A percentile compares a stretch with the other conserved stretches of the same genome.
Conservation (phyloP, 2,888 invertebrate species). For the Horisme vitalbata region DNA sequence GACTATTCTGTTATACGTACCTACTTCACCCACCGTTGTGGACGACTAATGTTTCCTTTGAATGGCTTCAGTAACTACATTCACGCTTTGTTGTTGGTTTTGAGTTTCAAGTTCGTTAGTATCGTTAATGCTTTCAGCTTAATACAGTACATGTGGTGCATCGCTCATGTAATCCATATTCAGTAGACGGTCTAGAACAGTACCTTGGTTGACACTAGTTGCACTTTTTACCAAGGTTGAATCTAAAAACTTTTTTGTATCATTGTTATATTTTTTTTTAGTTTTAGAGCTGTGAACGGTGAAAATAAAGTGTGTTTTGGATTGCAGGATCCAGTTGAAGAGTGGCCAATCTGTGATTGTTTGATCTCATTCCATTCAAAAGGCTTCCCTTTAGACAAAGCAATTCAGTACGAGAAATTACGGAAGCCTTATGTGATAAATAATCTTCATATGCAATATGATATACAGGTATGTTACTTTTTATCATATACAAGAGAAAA, state of each 20-base stretch:
- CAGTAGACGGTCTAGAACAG: conserved; percentile 21
- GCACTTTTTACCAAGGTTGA: conserved; percentile 1
- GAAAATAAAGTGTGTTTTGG: conserved; percentile 3
- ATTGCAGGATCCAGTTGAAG: conserved; percentile 94
- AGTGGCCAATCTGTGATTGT: conserved; percentile 99
- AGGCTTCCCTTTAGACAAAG: conserved; percentile 99
- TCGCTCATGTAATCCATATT: conserved; percentile 17
- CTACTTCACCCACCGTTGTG: conserved; percentile 2
- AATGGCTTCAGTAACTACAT: conserved; percentile 48
- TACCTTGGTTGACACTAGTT: conserved; percentile 26
- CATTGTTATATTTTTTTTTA: neutral
- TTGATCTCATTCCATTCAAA: conserved; percentile 99
- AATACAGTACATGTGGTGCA: conserved; percentile 14
- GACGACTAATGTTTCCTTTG: conserved; percentile 44
- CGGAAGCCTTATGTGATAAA: conserved; percentile 98
- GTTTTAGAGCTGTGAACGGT: neutral
- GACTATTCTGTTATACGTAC: conserved; percentile 1
- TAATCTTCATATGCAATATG: conserved; percentile 99
- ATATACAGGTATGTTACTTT: conserved; percentile 88
- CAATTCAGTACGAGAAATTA: conserved; percentile 96
- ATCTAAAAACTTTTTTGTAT: neutral
- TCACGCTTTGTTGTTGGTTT: conserved; percentile 53
- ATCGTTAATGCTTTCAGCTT: conserved; percentile 24
- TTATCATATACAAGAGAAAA: neutral
- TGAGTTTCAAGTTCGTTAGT: conserved; percentile 42